Percentiles rank a stretch among this genome's conserved stretches.
phyloP scores from a whole-genome alignment of 2,113 vertebrate genomes.

The Copsychus sechellarum region DNA sequence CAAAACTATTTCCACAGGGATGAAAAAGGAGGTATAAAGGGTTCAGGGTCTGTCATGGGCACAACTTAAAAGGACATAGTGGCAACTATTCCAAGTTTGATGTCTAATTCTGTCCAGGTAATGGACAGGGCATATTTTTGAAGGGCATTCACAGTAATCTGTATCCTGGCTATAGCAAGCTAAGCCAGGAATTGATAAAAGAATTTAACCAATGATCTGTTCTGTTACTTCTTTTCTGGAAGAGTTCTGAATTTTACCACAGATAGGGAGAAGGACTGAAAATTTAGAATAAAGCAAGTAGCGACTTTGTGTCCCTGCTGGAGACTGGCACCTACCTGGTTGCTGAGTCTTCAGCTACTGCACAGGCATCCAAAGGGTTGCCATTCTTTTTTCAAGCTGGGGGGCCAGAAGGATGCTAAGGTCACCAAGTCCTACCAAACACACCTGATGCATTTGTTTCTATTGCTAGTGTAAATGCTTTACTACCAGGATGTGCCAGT shows the following conservation, averaged over 20 bases:
- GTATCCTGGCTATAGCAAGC: background rate
- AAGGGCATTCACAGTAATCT: background rate
- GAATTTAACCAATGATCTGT: background rate
- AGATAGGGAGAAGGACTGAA: background rate
- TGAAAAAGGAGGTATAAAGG: background rate
- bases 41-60: background rate
- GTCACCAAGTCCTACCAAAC: background rate
- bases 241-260: background rate
- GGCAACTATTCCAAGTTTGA: background rate
- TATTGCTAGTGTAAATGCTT: background rate
- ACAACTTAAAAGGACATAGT: background rate
- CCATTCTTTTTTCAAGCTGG: background rate
- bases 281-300: background rate
- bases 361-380: background rate
- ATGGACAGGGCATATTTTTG: background rate
- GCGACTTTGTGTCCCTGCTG: background rate
- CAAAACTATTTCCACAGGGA: background rate
- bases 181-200: background rate
- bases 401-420: background rate
- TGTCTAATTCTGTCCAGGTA: background rate
- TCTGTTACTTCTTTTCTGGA: background rate
- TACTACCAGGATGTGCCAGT: background rate
- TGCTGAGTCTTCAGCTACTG: background rate
- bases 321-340: background rate
- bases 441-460: background rate